phyloP scores from a whole-genome alignment of 2,888 invertebrate genomes.

The Stenichneumon culpator region DNA sequence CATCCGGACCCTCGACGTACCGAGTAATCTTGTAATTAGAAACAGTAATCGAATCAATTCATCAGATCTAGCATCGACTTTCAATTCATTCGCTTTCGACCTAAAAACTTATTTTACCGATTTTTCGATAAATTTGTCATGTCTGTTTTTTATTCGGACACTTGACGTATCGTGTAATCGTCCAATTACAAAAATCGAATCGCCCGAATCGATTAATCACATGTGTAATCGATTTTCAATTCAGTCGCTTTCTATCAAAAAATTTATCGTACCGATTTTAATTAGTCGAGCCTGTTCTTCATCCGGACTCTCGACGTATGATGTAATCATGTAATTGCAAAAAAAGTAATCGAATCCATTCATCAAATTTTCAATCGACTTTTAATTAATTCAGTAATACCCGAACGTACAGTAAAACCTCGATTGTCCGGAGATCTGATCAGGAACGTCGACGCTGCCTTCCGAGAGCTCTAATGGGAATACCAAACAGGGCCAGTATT shows the following conservation, averaged over 20 bases:
- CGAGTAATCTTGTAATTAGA: neutral
- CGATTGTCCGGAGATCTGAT: neutral
- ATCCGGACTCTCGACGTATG: neutral
- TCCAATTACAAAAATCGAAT: no score
- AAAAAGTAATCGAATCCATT: neutral
- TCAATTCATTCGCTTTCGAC: no score
- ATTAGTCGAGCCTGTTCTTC: neutral
- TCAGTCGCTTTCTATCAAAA: neutral
- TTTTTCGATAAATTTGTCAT: no score
- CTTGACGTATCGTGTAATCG: no score
- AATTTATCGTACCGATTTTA: neutral
- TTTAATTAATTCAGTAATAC: no score
- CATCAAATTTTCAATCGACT: neutral
- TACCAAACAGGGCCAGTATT: no score
- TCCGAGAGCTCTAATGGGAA: neutral
- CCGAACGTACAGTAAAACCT: no score
- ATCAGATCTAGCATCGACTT: neutral
- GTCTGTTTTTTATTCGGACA: no score
- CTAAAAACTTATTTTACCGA: no score
- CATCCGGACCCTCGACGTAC: no score
- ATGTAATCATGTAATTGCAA: neutral
- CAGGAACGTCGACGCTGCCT: neutral
- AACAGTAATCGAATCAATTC: neutral
- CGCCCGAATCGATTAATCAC: no score
- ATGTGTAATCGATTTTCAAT: neutral